phyloP scores from a whole-genome alignment of 1,140 invertebrate species.

The Pseudachorutes palmiensis region DNA sequence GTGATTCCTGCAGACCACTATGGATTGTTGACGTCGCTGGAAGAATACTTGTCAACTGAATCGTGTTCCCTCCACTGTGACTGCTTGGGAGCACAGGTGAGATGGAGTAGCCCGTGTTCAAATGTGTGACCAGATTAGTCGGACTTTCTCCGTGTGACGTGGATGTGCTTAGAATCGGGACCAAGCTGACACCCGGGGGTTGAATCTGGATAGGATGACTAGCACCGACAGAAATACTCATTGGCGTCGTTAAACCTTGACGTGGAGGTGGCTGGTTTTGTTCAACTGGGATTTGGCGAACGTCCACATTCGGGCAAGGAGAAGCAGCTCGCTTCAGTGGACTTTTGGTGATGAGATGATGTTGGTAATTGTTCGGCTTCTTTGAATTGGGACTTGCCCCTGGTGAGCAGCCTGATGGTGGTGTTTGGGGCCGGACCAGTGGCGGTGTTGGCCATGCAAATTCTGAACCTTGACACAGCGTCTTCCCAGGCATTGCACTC shows the following conservation, averaged over 20 bases:
- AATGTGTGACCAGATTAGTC: no score
- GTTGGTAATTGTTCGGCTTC: conserved; percentile 22
- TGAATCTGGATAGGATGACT: conserved; percentile 28
- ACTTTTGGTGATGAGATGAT: conserved; percentile 19
- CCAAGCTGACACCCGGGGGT: conserved; percentile 20
- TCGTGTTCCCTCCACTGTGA: background rate
- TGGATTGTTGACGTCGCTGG: background rate
- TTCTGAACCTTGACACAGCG: conserved; percentile 21
- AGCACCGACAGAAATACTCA: conserved; percentile 16
- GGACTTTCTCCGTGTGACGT: no score
- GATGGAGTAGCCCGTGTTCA: conserved; percentile 34
- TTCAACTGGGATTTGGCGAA: conserved; percentile 44
- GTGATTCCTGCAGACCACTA: background rate
- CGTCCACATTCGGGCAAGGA: conserved; percentile 51
- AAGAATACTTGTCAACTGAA: background rate
- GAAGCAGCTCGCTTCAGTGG: conserved; percentile 40
- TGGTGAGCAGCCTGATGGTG: background rate
- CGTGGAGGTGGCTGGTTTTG: conserved; percentile 42
- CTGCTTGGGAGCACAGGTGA: conserved; percentile 25
- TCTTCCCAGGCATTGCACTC: conserved; percentile 4
- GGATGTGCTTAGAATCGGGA: conserved; percentile 17
- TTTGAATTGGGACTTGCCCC: conserved; percentile 14
- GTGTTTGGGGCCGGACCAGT: conserved; percentile 9
- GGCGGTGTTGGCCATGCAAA: conserved; percentile 31
- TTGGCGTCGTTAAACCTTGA: background rate